phyloP scores from a whole-genome alignment of 2,113 vertebrate species.

The Tupaia tana region DNA sequence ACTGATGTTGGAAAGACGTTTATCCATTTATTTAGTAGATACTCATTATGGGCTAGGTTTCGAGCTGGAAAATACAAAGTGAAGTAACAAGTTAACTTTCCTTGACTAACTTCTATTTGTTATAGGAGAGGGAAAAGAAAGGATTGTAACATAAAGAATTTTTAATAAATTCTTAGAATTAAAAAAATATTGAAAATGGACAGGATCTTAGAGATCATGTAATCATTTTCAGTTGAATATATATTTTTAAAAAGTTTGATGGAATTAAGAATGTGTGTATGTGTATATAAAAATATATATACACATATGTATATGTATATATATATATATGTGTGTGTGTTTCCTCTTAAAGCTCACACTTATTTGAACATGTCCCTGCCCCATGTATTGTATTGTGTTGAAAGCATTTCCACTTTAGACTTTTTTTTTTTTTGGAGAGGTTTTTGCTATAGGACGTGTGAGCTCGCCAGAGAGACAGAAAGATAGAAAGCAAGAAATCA shows the following conservation, averaged over 20 bases:
- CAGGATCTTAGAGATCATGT: not conserved
- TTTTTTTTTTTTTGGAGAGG: no score
- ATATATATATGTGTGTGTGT: not conserved
- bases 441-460: no score
- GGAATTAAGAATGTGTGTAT: not conserved
- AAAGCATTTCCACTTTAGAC: slow-evolving; percentile 34
- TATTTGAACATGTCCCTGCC: not conserved
- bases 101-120: not conserved
- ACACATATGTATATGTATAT: not conserved
- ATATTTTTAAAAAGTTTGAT: not conserved
- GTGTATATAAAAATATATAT: not conserved
- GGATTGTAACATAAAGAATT: not conserved
- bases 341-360: not conserved
- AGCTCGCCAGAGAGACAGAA: no score
- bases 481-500: no score
- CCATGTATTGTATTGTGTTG: not conserved
- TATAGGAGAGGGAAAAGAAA: not conserved
- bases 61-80: slow-evolving; percentile 39
- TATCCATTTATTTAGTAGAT: slow-evolving; percentile 6
- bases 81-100: not conserved
- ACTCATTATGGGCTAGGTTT: not conserved
- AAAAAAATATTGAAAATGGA: slow-evolving; percentile 2
- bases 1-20: slow-evolving; percentile 29
- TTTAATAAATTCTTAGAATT: slow-evolving; percentile 42
- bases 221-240: not conserved